phyloP scores from a whole-genome alignment of 2,888 invertebrate genomes.

The Drosophila gaucha region DNA sequence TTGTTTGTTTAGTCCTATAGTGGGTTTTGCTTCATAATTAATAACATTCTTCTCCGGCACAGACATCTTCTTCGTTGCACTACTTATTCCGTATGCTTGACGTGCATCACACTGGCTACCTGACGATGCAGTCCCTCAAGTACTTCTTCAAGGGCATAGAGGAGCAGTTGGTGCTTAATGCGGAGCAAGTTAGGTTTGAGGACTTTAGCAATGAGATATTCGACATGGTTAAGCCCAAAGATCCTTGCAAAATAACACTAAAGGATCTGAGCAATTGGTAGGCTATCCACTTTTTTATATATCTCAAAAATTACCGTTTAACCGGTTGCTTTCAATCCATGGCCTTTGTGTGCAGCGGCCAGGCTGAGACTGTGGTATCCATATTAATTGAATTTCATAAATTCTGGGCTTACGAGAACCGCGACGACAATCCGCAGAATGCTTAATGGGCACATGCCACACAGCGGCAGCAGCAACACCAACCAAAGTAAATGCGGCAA shows the following conservation, averaged over 20 bases:
- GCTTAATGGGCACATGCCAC: constrained; percentile 66
- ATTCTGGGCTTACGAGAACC: constrained; percentile 98
- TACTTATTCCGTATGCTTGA: constrained; percentile 96
- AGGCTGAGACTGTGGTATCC: constrained; percentile 96
- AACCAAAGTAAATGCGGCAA: constrained; percentile 31
- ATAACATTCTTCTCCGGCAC: not conserved
- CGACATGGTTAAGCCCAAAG: constrained; percentile 97
- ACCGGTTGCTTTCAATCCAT: constrained; percentile 14
- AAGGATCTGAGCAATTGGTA: constrained; percentile 92
- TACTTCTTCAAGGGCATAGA: constrained; percentile 98
- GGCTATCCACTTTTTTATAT: constrained; percentile 8
- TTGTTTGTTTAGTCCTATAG: no score
- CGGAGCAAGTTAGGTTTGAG: constrained; percentile 95
- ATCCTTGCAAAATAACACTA: constrained; percentile 93
- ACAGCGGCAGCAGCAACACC: constrained; percentile 10
- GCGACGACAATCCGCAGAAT: constrained; percentile 87
- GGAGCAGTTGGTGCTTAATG: constrained; percentile 95
- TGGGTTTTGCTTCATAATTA: no score
- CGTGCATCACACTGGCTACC: constrained; percentile 93
- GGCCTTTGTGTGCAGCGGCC: constrained; percentile 87
- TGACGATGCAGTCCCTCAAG: constrained; percentile 95
- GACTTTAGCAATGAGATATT: constrained; percentile 99
- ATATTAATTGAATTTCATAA: constrained; percentile 98
- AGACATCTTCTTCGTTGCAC: constrained; percentile 92
- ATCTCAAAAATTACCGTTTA: constrained; percentile 17